Evolutionary conservation across 2,113 vertebrate species (phyloP), one percentile per base, ranked within the genome.

Genomic region (Neoarius graeffei): DNA sequence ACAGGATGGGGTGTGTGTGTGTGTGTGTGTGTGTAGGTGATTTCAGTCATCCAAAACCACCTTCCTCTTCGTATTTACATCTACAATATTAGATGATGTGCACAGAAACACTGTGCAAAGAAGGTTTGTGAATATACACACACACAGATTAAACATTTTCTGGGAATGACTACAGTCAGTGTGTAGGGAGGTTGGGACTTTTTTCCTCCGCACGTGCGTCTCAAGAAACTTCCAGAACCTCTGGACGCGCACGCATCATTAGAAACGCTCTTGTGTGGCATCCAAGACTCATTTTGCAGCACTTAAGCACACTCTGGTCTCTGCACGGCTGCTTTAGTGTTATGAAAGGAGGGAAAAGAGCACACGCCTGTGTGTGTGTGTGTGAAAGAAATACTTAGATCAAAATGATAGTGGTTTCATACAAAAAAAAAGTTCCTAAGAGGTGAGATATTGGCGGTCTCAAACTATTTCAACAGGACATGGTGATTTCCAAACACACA

Each of bases 211-310:
- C 73, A 77, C 25, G 73, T 48, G 73, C 14, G 23, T 54, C 42
- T 50, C 0, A 13, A 52, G 48, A 74, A 56, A 35, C 60, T 23
- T 66, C 27, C 42, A 23, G 52, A 66, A 42, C 81, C 57, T 42
- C 81, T 27, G 20, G 42, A 83, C 6, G 62, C 27, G 15, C 57
- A 86, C n/a, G 59, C 71, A 6, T 86, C 57, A 79, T 86, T 86
- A 86, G 56, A 79, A 50, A 77, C 23, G n/a, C 30, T 52, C 56
- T 76, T 76, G 17, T 62, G 84, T 74, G 71, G 19, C 48, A 52
- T 84, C 83, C 66, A 35, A 23, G 52, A 54, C 67, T 85, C 84
- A 85, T 73, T 85, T 85, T 19, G 52, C 84, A 73, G 17, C 30
- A 85, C 67, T 73, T 73, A 50, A 73, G 67, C 84, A 4, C 52